Evolutionary conservation across 2,888 invertebrate genomes (phyloP), one percentile per base, ranked within the genome.

Genomic region (Drosophila anomelani): DNA sequence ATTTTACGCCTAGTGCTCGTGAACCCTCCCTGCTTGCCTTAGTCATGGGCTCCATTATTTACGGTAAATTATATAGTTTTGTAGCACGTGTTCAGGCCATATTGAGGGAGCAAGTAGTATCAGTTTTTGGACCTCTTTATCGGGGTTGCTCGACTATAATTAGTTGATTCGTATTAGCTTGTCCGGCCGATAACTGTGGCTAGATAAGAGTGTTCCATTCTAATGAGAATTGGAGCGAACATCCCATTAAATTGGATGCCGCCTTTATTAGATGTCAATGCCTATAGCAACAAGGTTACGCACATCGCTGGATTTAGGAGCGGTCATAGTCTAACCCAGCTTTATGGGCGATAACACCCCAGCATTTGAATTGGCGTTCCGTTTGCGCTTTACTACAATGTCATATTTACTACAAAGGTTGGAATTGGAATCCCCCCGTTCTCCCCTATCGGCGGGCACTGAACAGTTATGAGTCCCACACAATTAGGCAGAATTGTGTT

Each of bases 21-120:
- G 29, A 23, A 15, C 44, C 23, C 34, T 34, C 34, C 34, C 51
- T 23, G 9, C 15, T 36, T 36, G 51, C 51, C 53, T 76, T 80
- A 78, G 47, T 62, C 61, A 69, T 61, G 41, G 15, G 54, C 44
- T 12, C 44, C 44, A 43, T 20, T 47, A 53, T 61, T 81, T 69
- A 71, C 80, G 67, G 81, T 81, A 71, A 62, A 76, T 76, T 38
- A 62, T 17, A 68, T 17, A 39, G 17, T 58, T 12, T 53, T 34
- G 38, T 47, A 81, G 74, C 80, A 80, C 80, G 80, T 80, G 80
- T 59, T 69, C 34, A 15, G 51, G 23, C 64, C 71, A 71, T 71
- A 71, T 71, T 71, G 62, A 53, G 51, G 34, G 10, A 38, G 51
- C 51, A 53, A 15, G 34, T 49, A 47, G 55, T 49, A 36, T 55